A percentile compares a stretch with the other conserved stretches of the same genome.
Conservation (phyloP, 2,113 vertebrate species). For the Leucopsar rothschildi region DNA sequence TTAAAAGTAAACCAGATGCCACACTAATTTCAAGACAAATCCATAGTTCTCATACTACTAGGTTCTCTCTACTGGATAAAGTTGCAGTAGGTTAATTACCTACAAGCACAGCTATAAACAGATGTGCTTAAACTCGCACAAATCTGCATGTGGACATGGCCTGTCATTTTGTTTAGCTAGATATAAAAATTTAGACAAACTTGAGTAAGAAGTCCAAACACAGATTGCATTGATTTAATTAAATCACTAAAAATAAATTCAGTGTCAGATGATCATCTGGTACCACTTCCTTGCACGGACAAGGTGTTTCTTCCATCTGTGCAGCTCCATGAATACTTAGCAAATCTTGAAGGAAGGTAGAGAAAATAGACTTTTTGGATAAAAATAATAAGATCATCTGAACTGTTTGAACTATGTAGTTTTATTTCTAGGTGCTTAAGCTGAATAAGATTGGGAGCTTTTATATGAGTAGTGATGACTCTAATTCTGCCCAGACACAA, state of each 20-base stretch:
- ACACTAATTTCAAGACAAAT: not conserved
- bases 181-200: not conserved
- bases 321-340: not conserved
- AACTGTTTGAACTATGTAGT: not conserved
- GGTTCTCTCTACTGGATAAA: not conserved
- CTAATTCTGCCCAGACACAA: not conserved
- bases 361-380: not conserved
- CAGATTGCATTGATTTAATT: not conserved
- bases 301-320: conserved; percentile 12
- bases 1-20: not conserved
- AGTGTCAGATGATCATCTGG: not conserved
- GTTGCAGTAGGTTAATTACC: not conserved
- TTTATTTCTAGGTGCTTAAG: not conserved
- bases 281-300: not conserved
- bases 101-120: not conserved
- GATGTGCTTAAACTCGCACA: not conserved
- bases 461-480: not conserved
- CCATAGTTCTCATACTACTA: not conserved
- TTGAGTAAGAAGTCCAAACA: not conserved
- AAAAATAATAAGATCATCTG: not conserved
- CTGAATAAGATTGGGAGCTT: not conserved
- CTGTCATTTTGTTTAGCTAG: not conserved
- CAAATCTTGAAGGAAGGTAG: not conserved
- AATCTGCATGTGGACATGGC: not conserved
- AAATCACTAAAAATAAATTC: conserved; percentile 12